Conservation (phyloP, 2,113 vertebrate genomes). For the Actinemys pallida region DNA sequence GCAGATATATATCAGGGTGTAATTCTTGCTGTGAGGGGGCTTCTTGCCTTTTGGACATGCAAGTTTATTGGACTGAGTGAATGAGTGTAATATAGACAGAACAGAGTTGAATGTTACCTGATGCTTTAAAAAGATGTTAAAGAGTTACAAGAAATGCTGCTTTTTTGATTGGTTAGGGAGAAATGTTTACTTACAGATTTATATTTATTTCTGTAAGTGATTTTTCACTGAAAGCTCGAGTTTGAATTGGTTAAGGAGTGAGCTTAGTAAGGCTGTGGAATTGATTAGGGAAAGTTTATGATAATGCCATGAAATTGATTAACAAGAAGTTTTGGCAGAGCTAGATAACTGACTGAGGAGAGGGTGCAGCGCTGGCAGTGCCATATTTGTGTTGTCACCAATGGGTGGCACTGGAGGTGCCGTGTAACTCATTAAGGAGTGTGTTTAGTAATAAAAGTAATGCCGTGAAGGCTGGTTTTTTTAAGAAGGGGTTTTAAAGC, state of each 20-base stretch:
- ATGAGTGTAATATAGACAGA: neutral
- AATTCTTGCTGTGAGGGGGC: neutral
- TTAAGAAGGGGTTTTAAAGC: neutral
- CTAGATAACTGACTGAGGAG: neutral
- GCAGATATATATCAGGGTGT: slow-evolving; percentile 5
- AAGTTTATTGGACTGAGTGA: neutral
- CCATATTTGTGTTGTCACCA: neutral
- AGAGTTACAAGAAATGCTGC: neutral
- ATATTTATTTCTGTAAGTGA: slow-evolving; percentile 30
- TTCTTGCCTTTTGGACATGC: slow-evolving; percentile 6
- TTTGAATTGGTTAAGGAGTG: slow-evolving; percentile 34
- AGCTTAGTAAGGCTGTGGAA: slow-evolving; percentile 57
- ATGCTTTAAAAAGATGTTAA: neutral
- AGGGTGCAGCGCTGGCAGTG: neutral
- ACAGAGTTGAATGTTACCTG: neutral
- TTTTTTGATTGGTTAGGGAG: neutral
- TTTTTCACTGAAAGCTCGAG: slow-evolving; percentile 41
- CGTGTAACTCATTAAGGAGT: accelerated
- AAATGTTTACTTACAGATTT: slow-evolving; percentile 20
- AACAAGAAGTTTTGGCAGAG: slow-evolving; percentile 33
- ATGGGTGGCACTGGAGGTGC: neutral
- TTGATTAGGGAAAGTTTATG: slow-evolving; percentile 56
- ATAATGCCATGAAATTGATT: slow-evolving; percentile 52
- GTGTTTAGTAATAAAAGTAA: neutral
- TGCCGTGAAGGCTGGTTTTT: neutral